These are phyloP conservation scores for Vidua macroura DNA, from an alignment of 2,113 vertebrate genomes.

Conservation along the genomic window DNA sequence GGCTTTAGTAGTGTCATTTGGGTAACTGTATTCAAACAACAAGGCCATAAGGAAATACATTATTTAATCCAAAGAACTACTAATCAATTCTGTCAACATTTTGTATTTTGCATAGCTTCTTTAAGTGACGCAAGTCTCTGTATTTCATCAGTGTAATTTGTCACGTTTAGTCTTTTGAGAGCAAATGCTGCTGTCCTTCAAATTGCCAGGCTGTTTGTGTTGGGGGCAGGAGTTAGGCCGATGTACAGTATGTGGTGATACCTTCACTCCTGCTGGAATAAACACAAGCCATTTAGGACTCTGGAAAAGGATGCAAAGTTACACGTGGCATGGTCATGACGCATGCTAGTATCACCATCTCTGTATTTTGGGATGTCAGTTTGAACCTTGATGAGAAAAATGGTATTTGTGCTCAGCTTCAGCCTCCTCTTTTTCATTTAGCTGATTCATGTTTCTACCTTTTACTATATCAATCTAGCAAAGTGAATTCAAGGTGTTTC, in stretches of 20 bases:
- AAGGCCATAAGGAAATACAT: not conserved
- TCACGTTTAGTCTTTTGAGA: not conserved
- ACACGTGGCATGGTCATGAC: not conserved
- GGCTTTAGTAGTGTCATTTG: not conserved
- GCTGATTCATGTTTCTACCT: not conserved
- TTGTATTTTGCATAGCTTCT: not conserved
- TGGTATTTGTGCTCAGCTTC: not conserved
- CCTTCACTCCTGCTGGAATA: not conserved
- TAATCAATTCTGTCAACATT: not conserved
- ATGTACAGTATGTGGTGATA: not conserved
- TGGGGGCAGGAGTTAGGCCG: not conserved
- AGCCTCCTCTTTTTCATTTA: not conserved
- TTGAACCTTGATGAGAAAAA: not conserved
- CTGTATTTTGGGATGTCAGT: not conserved
- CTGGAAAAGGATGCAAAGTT: not conserved
- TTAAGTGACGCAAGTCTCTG: not conserved
- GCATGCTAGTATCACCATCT: not conserved
- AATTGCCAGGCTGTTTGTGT: not conserved
- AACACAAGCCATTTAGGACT: not conserved
- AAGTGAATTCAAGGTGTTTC: not conserved
- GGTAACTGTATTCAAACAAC: not conserved
- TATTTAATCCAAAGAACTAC: not conserved
- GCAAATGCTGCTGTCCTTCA: not conserved
- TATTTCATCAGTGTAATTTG: not conserved
- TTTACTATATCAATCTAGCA: not conserved